phyloP scores from a whole-genome alignment of 2,888 invertebrate species.

The Xanthia icteritia region DNA sequence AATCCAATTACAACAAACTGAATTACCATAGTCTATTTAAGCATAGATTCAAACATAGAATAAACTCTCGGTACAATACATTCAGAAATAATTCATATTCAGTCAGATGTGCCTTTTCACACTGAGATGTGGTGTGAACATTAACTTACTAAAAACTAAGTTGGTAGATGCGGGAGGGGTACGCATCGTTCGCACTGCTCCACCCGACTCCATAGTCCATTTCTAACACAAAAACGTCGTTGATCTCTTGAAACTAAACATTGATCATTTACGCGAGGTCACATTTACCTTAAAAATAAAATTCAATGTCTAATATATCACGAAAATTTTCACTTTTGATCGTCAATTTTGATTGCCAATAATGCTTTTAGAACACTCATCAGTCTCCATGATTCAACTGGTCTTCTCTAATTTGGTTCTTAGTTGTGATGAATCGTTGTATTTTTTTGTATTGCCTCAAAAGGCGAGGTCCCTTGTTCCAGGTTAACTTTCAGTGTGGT shows the following conservation, averaged over 20 bases:
- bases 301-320: conserved; percentile 70
- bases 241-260: conserved; percentile 59
- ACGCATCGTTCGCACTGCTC: conserved; percentile 26
- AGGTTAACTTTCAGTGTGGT: conserved; percentile 35
- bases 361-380: conserved; percentile 76
- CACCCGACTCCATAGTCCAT: conserved; percentile 46
- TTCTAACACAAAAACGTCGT: conserved; percentile 34
- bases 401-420: conserved; percentile 69
- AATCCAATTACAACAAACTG: conserved; percentile 59
- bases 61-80: conserved; percentile 62
- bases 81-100: conserved; percentile 71
- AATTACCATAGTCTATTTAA: conserved; percentile 57
- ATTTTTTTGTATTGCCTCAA: conserved; percentile 50
- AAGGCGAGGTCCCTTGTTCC: conserved; percentile 32
- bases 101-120: conserved; percentile 71
- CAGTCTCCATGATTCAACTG: conserved; percentile 76
- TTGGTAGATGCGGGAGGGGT: conserved; percentile 58
- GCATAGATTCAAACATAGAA: conserved; percentile 66
- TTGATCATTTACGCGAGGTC: conserved; percentile 75
- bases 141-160: conserved; percentile 60
- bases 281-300: conserved; percentile 69
- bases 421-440: conserved; percentile 75
- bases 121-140: conserved; percentile 65
- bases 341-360: conserved; percentile 74
- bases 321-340: conserved; percentile 77